A percentile compares a stretch with the other conserved stretches of the same genome.
These are phyloP conservation scores for Lepas anatifera DNA, from an alignment of 2,888 invertebrate species.

Conservation along the genomic window DNA sequence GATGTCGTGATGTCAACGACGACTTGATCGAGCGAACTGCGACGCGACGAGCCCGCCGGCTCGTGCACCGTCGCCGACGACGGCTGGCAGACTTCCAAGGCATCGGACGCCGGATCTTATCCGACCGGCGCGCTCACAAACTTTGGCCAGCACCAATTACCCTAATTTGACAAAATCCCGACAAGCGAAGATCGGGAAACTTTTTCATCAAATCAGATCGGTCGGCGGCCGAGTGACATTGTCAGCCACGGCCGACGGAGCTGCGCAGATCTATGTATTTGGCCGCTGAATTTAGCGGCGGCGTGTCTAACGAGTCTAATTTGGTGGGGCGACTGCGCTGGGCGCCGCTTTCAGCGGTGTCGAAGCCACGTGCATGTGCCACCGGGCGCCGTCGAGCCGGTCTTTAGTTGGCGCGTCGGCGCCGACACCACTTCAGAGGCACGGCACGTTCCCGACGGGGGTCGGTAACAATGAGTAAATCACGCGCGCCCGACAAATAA, in stretches of 20 bases:
- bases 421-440: neutral
- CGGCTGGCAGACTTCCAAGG: neutral
- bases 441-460: neutral
- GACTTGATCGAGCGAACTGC: no score
- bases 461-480: conserved; percentile 9
- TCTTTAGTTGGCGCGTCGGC: neutral
- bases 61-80: no score
- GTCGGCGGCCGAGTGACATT: neutral
- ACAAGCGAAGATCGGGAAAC: conserved; percentile 2
- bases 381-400: neutral
- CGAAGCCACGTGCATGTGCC: no score
- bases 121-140: neutral
- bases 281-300: neutral
- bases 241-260: no score
- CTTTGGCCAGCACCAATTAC: neutral
- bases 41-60: no score
- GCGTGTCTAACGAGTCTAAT: neutral
- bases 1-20: no score
- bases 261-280: neutral
- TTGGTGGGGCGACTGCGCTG: neutral
- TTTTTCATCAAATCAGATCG: neutral
- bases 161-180: conserved; percentile 1
- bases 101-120: neutral
- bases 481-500: neutral
- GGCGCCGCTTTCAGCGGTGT: neutral